These are phyloP conservation scores for Phylloscopus trochilus DNA, from an alignment of 2,113 vertebrate genomes.

Conservation along the genomic window DNA sequence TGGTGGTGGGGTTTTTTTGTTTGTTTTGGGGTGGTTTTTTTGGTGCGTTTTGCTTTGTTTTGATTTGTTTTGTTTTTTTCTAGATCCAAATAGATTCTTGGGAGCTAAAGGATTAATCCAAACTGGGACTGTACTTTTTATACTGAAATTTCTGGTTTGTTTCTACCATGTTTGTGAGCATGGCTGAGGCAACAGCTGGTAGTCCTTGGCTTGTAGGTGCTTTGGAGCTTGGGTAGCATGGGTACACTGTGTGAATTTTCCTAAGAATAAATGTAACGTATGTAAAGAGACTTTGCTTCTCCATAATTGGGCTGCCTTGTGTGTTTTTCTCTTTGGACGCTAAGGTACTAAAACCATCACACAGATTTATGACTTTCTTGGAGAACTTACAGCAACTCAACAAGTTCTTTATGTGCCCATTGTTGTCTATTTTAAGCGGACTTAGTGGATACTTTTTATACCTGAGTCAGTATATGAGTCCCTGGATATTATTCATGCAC, in stretches of 20 bases:
- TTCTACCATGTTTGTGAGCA: neutral
- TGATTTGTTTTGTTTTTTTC: too few species aligned
- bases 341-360: neutral
- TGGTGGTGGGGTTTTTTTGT: too few species aligned
- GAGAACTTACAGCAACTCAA: neutral
- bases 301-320: neutral
- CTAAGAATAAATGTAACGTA: accelerated
- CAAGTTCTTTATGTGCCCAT: neutral
- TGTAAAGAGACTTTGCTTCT: neutral
- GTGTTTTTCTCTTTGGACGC: neutral
- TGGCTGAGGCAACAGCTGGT: neutral
- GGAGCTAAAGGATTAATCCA: neutral
- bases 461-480: neutral
- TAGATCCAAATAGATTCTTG: neutral
- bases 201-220: neutral
- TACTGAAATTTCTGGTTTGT: neutral
- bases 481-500: neutral
- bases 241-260: neutral
- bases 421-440: neutral
- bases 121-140: neutral
- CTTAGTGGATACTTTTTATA: neutral
- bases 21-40: too few species aligned
- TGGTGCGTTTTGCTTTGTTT: too few species aligned
- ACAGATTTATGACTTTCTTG: neutral
- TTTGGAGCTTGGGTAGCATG: neutral